Base-by-base conservation (phyloP, 2,797 vertebrate species). In the Phrynocephalus guinanensis region DNA sequence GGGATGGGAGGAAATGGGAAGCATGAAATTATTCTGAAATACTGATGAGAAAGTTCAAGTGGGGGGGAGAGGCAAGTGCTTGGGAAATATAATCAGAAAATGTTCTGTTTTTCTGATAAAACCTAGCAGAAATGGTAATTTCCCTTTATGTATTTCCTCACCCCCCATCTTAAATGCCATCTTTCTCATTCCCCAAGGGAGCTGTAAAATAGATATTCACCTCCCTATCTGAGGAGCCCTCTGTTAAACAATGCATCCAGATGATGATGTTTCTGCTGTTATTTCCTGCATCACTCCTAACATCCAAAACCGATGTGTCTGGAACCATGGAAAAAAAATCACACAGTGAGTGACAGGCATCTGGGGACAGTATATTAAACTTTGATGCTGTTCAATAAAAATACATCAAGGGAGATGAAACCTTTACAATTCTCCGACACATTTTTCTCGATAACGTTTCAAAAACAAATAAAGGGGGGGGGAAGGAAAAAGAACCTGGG, bases 321-420 rank as follows among this genome's bases (percentile, higher is more conserved):
- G 77, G 90, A 70, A 72, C 83, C 20, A 67, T 81, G 79, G 89
- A 89, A 85, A 91, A 82, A 73, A 91, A 93, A 71, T 90, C 82
- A 83, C 91, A 87, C n/a, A 26, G 86, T 87, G 93, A 96, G 78
- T 95, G 94, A 95, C 92, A 95, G 91, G 76, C 92, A 84, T 92
- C 72, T 82, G 83, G 16, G 80, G 91, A 87, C 84, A 86, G 89
- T 95, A 93, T 95, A 96, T 95, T 95, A 94, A 96, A 95, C 93
- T 93, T 83, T 91, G 92, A 95, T 93, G 88, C 1, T 90, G 71
- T 93, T 96, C 95, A 95, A 89, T 93, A 93, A 95, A 95, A 95
- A 94, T 86, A 93, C 84, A 94, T 95, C 92, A 95, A 93, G 90
- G 86, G 88, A 88, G 91, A 94, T 94, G 93, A 94, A 96, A 94